Percentiles rank a stretch among this genome's conserved stretches.
Evolutionary conservation across 1,140 invertebrate species (phyloP).

Genomic region (Trachelipus rathkii): DNA sequence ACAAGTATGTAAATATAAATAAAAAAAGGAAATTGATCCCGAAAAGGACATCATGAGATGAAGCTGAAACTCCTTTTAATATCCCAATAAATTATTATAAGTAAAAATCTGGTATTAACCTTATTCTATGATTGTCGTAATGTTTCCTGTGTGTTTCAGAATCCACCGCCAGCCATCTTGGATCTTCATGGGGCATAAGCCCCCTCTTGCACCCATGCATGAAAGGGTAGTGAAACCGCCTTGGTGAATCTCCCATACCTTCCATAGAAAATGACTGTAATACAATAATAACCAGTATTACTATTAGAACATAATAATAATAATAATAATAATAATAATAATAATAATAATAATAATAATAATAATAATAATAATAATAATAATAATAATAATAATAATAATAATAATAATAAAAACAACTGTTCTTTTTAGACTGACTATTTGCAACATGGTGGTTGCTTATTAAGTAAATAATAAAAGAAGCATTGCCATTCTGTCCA

Average conservation of each 20-base stretch:
- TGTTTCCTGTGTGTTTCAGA: conserved; percentile 48
- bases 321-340: no score
- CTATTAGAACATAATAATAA: no score
- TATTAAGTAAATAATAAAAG: neutral
- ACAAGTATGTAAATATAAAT: no score
- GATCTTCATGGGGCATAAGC: conserved; percentile 50
- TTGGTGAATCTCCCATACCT: conserved; percentile 47
- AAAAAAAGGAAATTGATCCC: no score
- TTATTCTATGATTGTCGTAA: conserved; percentile 45
- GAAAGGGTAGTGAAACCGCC: conserved; percentile 46
- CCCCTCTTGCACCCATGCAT: conserved; percentile 47
- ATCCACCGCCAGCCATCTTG: conserved; percentile 51
- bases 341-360: no score
- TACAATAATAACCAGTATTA: neutral
- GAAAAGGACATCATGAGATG: no score
- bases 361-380: no score
- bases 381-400: neutral
- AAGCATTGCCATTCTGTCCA: no score
- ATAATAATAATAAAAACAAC: neutral
- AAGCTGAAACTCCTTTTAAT: no score
- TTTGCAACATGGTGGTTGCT: no score
- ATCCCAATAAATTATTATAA: no score
- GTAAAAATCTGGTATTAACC: conserved; percentile 11
- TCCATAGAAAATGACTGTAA: conserved; percentile 47
- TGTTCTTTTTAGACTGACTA: no score